Conservation (phyloP, 1,140 invertebrate species). For the Pseudobourletiella spinata region DNA sequence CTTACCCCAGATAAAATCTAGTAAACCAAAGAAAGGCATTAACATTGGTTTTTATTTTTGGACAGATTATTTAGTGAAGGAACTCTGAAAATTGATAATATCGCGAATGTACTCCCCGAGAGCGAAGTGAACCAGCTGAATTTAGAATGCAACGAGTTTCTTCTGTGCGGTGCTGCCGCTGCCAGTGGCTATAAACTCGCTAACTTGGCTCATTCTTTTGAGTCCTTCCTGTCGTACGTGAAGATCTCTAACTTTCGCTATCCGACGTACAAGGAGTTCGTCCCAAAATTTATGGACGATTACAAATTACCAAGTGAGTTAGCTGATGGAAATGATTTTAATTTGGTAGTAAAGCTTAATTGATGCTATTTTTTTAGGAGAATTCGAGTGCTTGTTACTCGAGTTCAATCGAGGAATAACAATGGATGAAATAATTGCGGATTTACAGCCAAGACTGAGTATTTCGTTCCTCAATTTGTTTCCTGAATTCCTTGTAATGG, state of each 20-base stretch:
- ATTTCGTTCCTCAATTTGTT: slow-evolving; percentile 33
- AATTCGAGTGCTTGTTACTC: too few relatives aligned
- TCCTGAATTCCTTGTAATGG: slow-evolving; percentile 51
- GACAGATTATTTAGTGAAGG: slow-evolving; percentile 20
- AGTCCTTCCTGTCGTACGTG: slow-evolving; percentile 17
- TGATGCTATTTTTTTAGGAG: too few relatives aligned
- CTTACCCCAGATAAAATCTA: too few relatives aligned
- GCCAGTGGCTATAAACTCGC: too few relatives aligned
- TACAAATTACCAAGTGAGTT: slow-evolving; percentile 22
- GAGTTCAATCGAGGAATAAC: too few relatives aligned
- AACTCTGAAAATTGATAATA: slow-evolving; percentile 6
- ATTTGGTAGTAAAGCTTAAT: too few relatives aligned
- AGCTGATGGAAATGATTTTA: too few relatives aligned
- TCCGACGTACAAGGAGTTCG: slow-evolving; percentile 17
- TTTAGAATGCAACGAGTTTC: background rate
- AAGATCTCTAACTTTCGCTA: slow-evolving; percentile 18
- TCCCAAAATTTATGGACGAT: slow-evolving; percentile 27
- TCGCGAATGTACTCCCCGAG: background rate
- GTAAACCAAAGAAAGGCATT: too few relatives aligned
- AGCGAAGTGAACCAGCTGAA: background rate
- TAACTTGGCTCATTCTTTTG: too few relatives aligned
- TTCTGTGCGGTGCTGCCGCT: too few relatives aligned
- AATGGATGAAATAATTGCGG: background rate
- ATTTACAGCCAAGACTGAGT: slow-evolving; percentile 24
- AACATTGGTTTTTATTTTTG: background rate